phyloP scores from a whole-genome alignment of 2,113 vertebrate species.

The Athene cunicularia region DNA sequence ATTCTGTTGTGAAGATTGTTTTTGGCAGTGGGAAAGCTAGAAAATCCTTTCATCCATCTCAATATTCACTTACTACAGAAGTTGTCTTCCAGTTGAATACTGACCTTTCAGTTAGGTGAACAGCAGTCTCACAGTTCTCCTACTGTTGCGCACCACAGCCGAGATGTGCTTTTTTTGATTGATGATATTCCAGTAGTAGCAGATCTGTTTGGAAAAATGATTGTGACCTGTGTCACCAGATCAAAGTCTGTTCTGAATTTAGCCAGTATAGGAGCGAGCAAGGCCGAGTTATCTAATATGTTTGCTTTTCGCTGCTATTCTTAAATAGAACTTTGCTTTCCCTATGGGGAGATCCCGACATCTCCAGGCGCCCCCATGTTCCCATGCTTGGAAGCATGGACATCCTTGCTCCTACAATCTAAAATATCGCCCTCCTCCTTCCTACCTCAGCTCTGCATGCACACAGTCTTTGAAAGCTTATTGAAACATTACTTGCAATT shows the following conservation, averaged over 20 bases:
- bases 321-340: not conserved
- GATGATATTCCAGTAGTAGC: not conserved
- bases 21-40: not conserved
- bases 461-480: not conserved
- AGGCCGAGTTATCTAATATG: not conserved
- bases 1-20: not conserved
- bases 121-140: not conserved
- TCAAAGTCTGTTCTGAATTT: not conserved
- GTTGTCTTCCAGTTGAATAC: not conserved
- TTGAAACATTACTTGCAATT: not conserved
- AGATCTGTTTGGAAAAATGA: not conserved
- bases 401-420: not conserved
- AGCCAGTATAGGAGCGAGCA: not conserved
- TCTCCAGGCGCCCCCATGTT: not conserved
- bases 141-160: not conserved
- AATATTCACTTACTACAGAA: not conserved
- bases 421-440: not conserved
- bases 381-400: not conserved
- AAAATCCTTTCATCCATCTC: conserved; percentile 2
- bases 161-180: not conserved
- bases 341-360: not conserved
- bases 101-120: not conserved
- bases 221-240: not conserved
- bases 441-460: not conserved
- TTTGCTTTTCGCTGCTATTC: not conserved